These are phyloP conservation scores for Scomber scombrus DNA, from an alignment of 2,113 vertebrate genomes.

Conservation along the genomic window DNA sequence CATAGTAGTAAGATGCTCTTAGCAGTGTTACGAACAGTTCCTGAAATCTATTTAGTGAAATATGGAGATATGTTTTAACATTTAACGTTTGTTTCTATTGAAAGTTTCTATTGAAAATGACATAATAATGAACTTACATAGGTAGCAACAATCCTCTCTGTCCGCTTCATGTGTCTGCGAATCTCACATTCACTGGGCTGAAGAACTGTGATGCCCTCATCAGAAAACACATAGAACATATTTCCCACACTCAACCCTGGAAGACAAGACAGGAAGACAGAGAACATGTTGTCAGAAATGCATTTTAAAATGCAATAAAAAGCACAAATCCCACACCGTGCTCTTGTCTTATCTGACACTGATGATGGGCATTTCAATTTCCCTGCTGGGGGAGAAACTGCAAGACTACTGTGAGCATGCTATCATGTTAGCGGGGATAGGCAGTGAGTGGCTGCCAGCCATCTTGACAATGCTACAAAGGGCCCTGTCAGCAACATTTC, in stretches of 20 bases:
- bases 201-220: conserved; percentile 91
- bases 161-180: conserved; percentile 89
- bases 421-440: conserved; percentile 18
- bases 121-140: conserved; percentile 85
- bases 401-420: conserved; percentile 23
- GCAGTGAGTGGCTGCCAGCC: conserved; percentile 41
- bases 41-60: conserved; percentile 27
- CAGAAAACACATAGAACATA: conserved; percentile 96
- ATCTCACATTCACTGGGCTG: conserved; percentile 95
- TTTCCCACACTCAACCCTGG: conserved; percentile 95
- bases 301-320: background rate
- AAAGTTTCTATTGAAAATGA: background rate
- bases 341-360: conserved; percentile 28
- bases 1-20: background rate
- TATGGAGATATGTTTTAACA: background rate
- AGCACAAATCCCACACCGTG: background rate
- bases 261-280: conserved; percentile 59
- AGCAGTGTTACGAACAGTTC: background rate
- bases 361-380: conserved; percentile 55
- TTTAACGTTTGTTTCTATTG: background rate
- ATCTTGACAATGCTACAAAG: conserved; percentile 55
- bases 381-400: conserved; percentile 7
- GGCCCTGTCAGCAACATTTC: conserved; percentile 51
- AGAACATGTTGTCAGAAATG: background rate
- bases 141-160: conserved; percentile 91